Conservation (phyloP, 1,140 invertebrate species). For the Aleiodes sp. region DNA sequence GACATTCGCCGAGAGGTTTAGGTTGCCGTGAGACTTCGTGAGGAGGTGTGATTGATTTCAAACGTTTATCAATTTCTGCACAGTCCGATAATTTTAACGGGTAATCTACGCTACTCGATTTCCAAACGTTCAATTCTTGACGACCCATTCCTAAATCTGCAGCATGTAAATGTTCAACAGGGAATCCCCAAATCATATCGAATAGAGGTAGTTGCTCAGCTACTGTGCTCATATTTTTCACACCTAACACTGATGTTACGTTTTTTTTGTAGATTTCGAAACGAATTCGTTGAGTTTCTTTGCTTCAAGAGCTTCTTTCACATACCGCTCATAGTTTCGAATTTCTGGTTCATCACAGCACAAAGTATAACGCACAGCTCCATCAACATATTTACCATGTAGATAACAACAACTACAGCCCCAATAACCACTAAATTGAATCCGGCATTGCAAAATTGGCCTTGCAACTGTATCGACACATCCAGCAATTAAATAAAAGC, state of each 20-base stretch:
- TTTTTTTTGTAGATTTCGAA: background rate
- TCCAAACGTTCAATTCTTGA: slow-evolving; percentile 27
- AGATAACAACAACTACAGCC: slow-evolving; percentile 40
- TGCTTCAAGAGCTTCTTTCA: slow-evolving; percentile 30
- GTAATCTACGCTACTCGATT: background rate
- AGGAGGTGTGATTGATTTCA: background rate
- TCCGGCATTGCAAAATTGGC: slow-evolving; percentile 33
- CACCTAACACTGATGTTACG: slow-evolving; percentile 16
- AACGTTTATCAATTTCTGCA: background rate
- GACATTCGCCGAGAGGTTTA: background rate
- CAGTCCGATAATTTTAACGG: background rate
- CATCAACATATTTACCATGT: slow-evolving; percentile 25
- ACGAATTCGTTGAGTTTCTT: background rate
- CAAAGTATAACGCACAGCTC: slow-evolving; percentile 29
- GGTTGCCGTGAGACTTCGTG: background rate
- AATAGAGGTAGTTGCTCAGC: slow-evolving; percentile 15
- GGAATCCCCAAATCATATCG: slow-evolving; percentile 39
- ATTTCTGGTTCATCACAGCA: background rate
- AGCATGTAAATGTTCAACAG: slow-evolving; percentile 35
- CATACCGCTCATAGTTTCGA: slow-evolving; percentile 31
- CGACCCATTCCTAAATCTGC: slow-evolving; percentile 32
- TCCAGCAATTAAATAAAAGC: background rate
- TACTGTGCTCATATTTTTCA: slow-evolving; percentile 27
- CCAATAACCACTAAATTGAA: slow-evolving; percentile 38
- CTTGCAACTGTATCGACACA: slow-evolving; percentile 36